A percentile compares a stretch with the other conserved stretches of the same genome.
Conservation (phyloP, 2,888 invertebrate species). For the Apotomis betuletana region DNA sequence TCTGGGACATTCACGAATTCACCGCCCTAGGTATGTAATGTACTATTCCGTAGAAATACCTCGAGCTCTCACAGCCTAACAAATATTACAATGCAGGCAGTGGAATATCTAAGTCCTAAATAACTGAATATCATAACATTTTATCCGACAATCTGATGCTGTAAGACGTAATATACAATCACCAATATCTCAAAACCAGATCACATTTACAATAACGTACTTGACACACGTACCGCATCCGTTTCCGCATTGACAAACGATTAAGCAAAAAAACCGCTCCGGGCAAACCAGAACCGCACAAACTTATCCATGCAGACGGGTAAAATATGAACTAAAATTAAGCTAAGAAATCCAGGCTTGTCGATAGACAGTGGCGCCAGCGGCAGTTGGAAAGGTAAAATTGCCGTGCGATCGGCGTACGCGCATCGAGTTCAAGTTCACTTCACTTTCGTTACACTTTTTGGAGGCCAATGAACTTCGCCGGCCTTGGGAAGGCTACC, state of each 20-base stretch:
- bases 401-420: constrained; percentile 6
- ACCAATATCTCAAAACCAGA: constrained; percentile 22
- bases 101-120: too few relatives aligned
- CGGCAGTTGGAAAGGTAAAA: not conserved
- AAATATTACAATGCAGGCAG: too few relatives aligned
- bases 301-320: constrained; percentile 8
- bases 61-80: too few relatives aligned
- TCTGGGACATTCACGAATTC: too few relatives aligned
- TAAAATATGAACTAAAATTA: not conserved
- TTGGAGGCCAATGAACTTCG: constrained; percentile 40
- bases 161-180: not conserved
- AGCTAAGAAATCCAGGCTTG: not conserved
- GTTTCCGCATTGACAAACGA: constrained; percentile 39
- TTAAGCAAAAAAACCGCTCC: constrained; percentile 29
- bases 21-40: too few relatives aligned
- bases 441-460: constrained; percentile 40
- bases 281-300: constrained; percentile 14
- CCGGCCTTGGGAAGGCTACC: constrained; percentile 38
- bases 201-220: constrained; percentile 19
- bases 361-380: constrained; percentile 11
- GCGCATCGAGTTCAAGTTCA: constrained; percentile 40
- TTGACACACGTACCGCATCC: constrained; percentile 31
- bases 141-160: too few relatives aligned
- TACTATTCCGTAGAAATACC: too few relatives aligned
- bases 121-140: too few relatives aligned